These are phyloP conservation scores for Acanthococcus lagerstroemiae DNA, from an alignment of 2,888 invertebrate species.

Conservation along the genomic window DNA sequence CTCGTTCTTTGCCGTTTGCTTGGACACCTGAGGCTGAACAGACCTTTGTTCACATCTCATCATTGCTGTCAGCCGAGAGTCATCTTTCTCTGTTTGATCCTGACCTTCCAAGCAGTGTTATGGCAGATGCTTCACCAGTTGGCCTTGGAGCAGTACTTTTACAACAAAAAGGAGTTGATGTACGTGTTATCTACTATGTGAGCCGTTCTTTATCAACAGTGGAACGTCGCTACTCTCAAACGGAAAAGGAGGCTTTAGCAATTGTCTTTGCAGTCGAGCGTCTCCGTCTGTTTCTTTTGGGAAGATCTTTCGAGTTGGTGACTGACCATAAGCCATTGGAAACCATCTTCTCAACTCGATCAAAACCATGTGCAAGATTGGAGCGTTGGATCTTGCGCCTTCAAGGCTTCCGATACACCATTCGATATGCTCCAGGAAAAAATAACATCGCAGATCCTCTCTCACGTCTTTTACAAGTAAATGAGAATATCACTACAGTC, in stretches of 20 bases:
- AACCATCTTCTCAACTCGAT: not conserved
- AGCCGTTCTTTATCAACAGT: not conserved
- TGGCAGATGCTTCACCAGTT: not conserved
- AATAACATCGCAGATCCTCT: slow-evolving; percentile 14
- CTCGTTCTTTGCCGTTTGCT: not conserved
- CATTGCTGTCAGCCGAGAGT: not conserved
- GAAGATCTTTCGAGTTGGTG: slow-evolving; percentile 1
- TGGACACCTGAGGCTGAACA: not conserved
- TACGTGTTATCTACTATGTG: slow-evolving; percentile 1
- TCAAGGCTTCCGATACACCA: not conserved
- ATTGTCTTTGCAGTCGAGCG: not conserved
- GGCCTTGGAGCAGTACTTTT: slow-evolving; percentile 8
- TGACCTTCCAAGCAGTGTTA: not conserved
- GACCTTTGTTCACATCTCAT: not conserved
- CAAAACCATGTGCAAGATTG: slow-evolving; percentile 7
- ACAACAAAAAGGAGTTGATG: not conserved
- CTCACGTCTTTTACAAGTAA: not conserved
- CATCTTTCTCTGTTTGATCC: not conserved
- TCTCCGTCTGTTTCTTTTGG: slow-evolving; percentile 1
- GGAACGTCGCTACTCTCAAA: slow-evolving; percentile 4
- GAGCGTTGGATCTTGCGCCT: slow-evolving; percentile 5
- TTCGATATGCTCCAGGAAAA: slow-evolving; percentile 1
- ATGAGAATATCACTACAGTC: not conserved
- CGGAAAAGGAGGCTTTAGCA: slow-evolving; percentile 14
- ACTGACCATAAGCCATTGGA: slow-evolving; percentile 21